These are phyloP conservation scores for Hozukius guyotensis DNA, from an alignment of 2,797 vertebrate species.

Conservation along the genomic window DNA sequence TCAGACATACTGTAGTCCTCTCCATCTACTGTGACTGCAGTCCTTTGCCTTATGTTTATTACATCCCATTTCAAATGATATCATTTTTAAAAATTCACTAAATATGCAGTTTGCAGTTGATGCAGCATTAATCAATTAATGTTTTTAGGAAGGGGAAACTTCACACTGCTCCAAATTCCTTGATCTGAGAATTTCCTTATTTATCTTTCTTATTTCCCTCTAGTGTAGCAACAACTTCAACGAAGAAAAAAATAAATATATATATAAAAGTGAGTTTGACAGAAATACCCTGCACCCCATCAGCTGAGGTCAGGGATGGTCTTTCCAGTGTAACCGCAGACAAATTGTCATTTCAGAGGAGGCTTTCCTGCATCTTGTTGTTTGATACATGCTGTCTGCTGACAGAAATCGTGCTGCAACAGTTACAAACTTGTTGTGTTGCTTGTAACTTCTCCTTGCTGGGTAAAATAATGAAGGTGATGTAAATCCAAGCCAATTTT, in stretches of 20 bases:
- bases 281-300: background rate
- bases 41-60: background rate
- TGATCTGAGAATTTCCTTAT: background rate
- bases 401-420: conserved; percentile 40
- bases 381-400: conserved; percentile 14
- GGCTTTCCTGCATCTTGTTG: conserved; percentile 20
- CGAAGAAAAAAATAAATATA: background rate
- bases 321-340: conserved; percentile 11
- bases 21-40: background rate
- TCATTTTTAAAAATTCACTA: background rate
- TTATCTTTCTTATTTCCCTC: background rate
- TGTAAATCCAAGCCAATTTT: conserved; percentile 66
- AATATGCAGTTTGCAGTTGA: background rate
- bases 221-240: background rate
- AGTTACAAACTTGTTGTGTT: conserved; percentile 47
- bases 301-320: conserved; percentile 18
- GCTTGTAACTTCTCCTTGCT: conserved; percentile 40
- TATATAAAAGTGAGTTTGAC: background rate
- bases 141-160: background rate
- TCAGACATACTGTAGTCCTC: background rate
- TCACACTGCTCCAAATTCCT: background rate
- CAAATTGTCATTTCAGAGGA: conserved; percentile 25
- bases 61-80: background rate
- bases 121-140: background rate
- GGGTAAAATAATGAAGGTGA: conserved; percentile 72